Conservation (phyloP, 2,113 vertebrate genomes). For the Crotalus horridus region DNA sequence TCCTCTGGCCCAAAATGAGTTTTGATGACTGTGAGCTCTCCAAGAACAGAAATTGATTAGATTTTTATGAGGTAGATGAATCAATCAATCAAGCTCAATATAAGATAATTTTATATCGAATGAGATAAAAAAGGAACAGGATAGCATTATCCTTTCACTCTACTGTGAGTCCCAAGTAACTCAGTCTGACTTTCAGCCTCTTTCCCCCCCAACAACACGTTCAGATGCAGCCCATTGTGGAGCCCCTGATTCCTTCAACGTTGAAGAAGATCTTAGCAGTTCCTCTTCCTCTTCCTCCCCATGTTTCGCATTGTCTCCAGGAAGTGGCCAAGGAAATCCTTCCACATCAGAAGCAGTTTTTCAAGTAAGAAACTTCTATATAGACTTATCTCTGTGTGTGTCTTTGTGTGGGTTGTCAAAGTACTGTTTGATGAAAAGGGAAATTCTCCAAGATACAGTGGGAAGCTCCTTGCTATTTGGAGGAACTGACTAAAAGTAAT, state of each 20-base stretch:
- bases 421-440: too few relatives aligned
- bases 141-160: not conserved
- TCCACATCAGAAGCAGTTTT: slow-evolving; percentile 54
- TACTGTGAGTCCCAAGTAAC: not conserved
- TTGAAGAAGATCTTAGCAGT: slow-evolving; percentile 78
- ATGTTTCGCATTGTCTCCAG: slow-evolving; percentile 64
- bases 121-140: not conserved
- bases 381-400: not conserved
- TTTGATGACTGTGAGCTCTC: not conserved
- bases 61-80: too few relatives aligned
- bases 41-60: too few relatives aligned
- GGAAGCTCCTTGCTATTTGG: not conserved
- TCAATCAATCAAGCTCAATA: not conserved
- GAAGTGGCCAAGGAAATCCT: slow-evolving; percentile 64
- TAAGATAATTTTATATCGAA: not conserved
- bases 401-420: not conserved
- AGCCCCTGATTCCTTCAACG: slow-evolving; percentile 67
- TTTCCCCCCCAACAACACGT: not conserved
- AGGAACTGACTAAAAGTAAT: not conserved
- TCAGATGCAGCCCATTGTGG: slow-evolving; percentile 59
- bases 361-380: slow-evolving; percentile 63
- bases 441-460: not conserved
- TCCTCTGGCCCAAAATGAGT: not conserved
- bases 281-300: slow-evolving; percentile 67
- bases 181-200: not conserved